These are phyloP conservation scores for Sphenopsis melanotis DNA, from an alignment of 2,797 vertebrate species.

Conservation along the genomic window DNA sequence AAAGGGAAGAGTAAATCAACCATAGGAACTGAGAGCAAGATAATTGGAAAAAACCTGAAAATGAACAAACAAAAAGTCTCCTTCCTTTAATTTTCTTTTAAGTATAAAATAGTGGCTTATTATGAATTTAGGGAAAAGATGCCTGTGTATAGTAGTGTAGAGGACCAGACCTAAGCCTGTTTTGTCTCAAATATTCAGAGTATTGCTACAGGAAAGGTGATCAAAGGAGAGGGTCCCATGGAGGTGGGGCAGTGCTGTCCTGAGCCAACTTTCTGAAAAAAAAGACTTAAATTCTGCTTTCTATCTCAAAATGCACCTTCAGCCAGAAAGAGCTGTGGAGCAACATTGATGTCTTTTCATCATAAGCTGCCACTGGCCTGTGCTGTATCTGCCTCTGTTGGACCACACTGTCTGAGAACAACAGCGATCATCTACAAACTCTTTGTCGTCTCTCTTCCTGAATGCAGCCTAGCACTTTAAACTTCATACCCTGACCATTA, in stretches of 20 bases:
- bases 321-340: neutral
- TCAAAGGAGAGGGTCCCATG: neutral
- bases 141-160: neutral
- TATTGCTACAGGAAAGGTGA: neutral
- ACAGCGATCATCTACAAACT: neutral
- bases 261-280: neutral
- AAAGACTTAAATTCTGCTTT: neutral
- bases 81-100: neutral
- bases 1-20: neutral
- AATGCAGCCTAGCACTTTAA: neutral
- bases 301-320: neutral
- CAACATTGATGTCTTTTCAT: neutral
- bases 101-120: neutral
- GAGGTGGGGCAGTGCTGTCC: neutral
- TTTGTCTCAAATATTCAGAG: neutral
- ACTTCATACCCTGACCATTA: neutral
- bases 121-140: neutral
- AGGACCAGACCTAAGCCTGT: neutral
- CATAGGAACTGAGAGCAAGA: neutral
- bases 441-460: neutral
- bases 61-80: neutral
- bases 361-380: neutral
- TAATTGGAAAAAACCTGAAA: neutral
- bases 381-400: neutral
- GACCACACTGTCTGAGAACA: neutral